Percentiles rank a stretch among this genome's conserved stretches.
These are phyloP conservation scores for Meloidogyne floridensis DNA, from an alignment of 1,140 invertebrate genomes.

Conservation along the genomic window DNA sequence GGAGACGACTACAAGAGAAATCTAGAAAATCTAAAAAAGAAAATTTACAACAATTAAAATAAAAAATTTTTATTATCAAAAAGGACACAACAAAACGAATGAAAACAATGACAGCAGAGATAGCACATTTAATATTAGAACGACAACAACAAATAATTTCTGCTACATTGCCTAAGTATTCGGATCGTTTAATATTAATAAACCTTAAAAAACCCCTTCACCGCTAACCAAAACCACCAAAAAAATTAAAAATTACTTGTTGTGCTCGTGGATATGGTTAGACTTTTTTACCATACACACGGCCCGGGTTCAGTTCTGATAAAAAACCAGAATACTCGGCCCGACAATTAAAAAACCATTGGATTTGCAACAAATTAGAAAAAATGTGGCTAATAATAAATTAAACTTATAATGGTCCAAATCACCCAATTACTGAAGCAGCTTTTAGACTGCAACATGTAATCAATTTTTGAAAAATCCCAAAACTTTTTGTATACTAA, in stretches of 20 bases:
- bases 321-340: too few species aligned
- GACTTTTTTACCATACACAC: too few species aligned
- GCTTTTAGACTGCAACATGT: constrained; percentile 22
- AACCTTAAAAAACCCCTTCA: constrained; percentile 75
- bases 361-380: constrained; percentile 93
- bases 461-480: too few species aligned
- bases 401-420: constrained; percentile 56
- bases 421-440: constrained; percentile 53
- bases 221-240: constrained; percentile 75
- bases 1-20: constrained; percentile 86
- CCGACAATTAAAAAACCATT: constrained; percentile 85
- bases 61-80: too few species aligned
- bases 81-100: too few species aligned
- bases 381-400: constrained; percentile 81
- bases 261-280: constrained; percentile 82
- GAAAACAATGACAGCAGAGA: too few species aligned
- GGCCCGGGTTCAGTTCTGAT: too few species aligned
- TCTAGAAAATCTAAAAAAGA: constrained; percentile 85
- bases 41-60: not conserved
- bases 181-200: constrained; percentile 37
- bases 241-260: constrained; percentile 75
- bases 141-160: constrained; percentile 14
- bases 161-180: too few species aligned
- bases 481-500: too few species aligned
- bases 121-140: too few species aligned